Percentiles rank a stretch among this genome's conserved stretches.
These are phyloP conservation scores for Sandelia bainsii DNA, from an alignment of 2,797 vertebrate species.

Conservation along the genomic window DNA sequence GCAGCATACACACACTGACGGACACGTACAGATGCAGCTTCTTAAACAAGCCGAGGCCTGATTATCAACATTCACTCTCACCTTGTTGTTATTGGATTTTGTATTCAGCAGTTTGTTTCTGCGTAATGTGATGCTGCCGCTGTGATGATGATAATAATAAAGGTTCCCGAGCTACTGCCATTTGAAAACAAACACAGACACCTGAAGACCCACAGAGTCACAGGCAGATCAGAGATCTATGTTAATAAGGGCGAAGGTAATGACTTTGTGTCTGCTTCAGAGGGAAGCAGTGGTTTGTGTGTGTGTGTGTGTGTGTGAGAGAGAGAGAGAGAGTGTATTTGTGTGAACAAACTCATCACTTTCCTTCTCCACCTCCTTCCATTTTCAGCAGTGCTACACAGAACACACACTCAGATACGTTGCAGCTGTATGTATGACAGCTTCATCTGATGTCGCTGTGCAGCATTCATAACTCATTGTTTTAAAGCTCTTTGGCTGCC, in stretches of 20 bases:
- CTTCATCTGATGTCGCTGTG: conserved; percentile 40
- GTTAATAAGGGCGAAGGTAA: conserved; percentile 28
- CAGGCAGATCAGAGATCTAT: conserved; percentile 20
- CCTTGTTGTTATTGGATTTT: conserved; percentile 45
- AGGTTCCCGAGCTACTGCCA: background rate
- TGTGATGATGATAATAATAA: conserved; percentile 24
- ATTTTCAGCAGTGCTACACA: background rate
- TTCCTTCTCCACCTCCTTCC: background rate
- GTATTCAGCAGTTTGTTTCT: conserved; percentile 25
- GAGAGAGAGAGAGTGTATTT: background rate
- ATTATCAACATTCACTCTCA: conserved; percentile 30
- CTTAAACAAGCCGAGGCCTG: conserved; percentile 25
- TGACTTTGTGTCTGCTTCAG: conserved; percentile 29
- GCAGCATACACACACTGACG: background rate
- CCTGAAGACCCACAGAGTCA: background rate
- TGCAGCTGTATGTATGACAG: conserved; percentile 12
- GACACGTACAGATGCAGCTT: background rate
- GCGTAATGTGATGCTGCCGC: conserved; percentile 21
- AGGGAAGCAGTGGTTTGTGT: background rate
- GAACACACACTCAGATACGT: background rate
- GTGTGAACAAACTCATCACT: conserved; percentile 14
- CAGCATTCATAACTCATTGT: conserved; percentile 39
- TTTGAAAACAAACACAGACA: conserved; percentile 8
- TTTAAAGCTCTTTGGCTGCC: conserved; percentile 40
- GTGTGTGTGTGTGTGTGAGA: background rate